A percentile compares a stretch with the other conserved stretches of the same genome.
These are phyloP conservation scores for human DNA, from an alignment of 2,113 vertebrate genomes.

Conservation along the genomic window GRCh38 chr12:31271001-31271500, in stretches of 20 bases:
- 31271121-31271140: too few species aligned
- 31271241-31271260: neutral
- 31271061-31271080: too few species aligned
- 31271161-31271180: too few species aligned
- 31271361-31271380: neutral
- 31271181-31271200: too few species aligned
- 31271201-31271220: neutral
- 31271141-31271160: too few species aligned
- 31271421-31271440: neutral
- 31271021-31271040: too few species aligned
- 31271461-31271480: neutral
- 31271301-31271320: neutral
- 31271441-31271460: neutral
- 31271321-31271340: neutral
- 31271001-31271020: too few species aligned
- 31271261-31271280: neutral
- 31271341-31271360: neutral
- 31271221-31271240: neutral
- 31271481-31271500: neutral
- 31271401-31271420: neutral
- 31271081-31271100: too few species aligned
- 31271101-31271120: too few species aligned
- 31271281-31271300: neutral
- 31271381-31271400: neutral
- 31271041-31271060: too few species aligned